phyloP scores from a whole-genome alignment of 2,797 vertebrate species.

The Bryconaethiops microstoma region DNA sequence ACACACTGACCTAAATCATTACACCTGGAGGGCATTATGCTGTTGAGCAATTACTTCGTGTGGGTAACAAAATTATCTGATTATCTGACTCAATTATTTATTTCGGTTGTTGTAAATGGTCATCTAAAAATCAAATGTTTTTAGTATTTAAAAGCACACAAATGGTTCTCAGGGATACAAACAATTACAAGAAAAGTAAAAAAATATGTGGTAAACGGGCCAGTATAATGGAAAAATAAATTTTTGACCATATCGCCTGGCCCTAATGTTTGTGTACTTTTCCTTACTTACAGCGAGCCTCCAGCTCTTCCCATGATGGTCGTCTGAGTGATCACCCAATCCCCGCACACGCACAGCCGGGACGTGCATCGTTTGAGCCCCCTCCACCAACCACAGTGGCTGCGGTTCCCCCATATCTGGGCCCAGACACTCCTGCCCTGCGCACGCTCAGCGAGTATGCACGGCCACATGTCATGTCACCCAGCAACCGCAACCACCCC shows the following conservation, averaged over 20 bases:
- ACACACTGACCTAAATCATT: not conserved
- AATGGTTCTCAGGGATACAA: too few relatives aligned
- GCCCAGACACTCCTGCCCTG: slow-evolving; percentile 92
- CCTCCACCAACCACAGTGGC: slow-evolving; percentile 89
- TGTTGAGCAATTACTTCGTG: not conserved
- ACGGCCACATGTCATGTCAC: slow-evolving; percentile 96
- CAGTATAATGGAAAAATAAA: not conserved
- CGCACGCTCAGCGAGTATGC: slow-evolving; percentile 98
- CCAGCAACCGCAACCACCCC: slow-evolving; percentile 93
- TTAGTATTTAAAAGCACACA: too few relatives aligned
- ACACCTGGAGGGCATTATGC: not conserved
- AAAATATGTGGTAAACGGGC: too few relatives aligned
- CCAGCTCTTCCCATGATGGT: slow-evolving; percentile 91
- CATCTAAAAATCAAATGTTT: too few relatives aligned
- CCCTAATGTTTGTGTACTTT: not conserved
- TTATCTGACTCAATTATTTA: not conserved
- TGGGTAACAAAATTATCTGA: too few relatives aligned
- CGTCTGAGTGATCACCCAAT: slow-evolving; percentile 88
- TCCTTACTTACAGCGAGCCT: slow-evolving; percentile 83
- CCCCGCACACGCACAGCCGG: slow-evolving; percentile 80
- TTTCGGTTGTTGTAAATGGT: not conserved
- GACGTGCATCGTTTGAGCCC: slow-evolving; percentile 88
- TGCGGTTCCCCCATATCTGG: slow-evolving; percentile 94
- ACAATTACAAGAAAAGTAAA: too few relatives aligned
- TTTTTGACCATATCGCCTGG: not conserved